Conservation (phyloP, 1,140 invertebrate genomes). For the Pararge aegeria region DNA sequence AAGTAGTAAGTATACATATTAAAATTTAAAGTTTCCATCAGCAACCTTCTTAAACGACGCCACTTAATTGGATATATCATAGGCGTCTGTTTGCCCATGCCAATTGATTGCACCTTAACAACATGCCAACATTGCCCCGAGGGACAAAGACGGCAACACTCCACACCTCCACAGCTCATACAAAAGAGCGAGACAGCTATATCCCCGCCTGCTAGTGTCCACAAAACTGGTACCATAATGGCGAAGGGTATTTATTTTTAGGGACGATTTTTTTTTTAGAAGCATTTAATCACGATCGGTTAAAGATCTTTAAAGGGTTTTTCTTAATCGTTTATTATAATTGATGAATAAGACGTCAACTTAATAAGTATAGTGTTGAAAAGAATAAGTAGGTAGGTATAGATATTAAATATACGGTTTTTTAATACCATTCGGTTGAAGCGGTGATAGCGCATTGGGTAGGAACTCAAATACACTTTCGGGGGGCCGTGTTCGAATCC, state of each 20-base stretch:
- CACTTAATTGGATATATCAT: conserved; percentile 79
- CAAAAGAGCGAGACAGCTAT: conserved; percentile 32
- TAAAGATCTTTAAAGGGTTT: conserved; percentile 1
- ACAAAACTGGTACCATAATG: conserved; percentile 17
- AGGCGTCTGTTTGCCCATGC: conserved; percentile 78
- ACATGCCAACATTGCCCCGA: conserved; percentile 69
- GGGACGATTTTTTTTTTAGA: conserved; percentile 20
- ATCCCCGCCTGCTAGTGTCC: not conserved
- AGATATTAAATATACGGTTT: no score
- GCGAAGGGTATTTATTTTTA: conserved; percentile 29
- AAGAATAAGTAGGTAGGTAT: no score
- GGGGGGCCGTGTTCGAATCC: no score
- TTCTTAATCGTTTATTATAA: conserved; percentile 4
- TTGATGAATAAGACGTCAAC: not conserved
- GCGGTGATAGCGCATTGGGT: no score
- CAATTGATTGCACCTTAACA: conserved; percentile 79
- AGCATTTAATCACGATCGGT: conserved; percentile 23
- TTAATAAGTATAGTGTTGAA: not conserved
- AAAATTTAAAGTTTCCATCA: conserved; percentile 1
- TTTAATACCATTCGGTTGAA: no score
- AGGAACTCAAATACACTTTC: no score
- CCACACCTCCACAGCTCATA: not conserved
- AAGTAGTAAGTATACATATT: not conserved
- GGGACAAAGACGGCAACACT: conserved; percentile 40
- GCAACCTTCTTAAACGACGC: conserved; percentile 35